Base-by-base conservation (phyloP, 2,888 invertebrate genomes). In the Entomobrya multifasciata region DNA sequence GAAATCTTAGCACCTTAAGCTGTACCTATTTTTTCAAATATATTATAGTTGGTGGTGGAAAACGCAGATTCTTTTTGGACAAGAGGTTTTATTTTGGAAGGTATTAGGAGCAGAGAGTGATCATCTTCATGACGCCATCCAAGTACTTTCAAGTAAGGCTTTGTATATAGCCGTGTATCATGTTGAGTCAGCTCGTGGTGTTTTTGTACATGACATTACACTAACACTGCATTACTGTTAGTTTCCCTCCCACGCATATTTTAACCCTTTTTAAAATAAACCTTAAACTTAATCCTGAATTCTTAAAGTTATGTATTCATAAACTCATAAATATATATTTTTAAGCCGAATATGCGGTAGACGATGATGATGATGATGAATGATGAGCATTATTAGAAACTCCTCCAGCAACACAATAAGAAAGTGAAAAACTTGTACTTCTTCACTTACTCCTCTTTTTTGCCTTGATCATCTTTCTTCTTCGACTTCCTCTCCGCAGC, bases 391-490 rank as follows among this genome's bases (percentile, higher is more conserved):
- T 20, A 20, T 15, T 67, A 30, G 67, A 22, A 47, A 47, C 22
- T 47, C 67, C 22, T 1, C n/a, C 49, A 17, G 5, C 27, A 36
- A 36, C 36, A 36, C 62, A 76, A 36, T 41, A 76, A 30, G 67
- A 52, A 41, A 55, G 11, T 27, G 27, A 47, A 17, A 70, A 72
- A 36, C 76, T 65, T 27, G 55, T 74, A 30, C 83, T 76, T 55
- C 27, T n/a, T 74, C 25, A 47, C n/a, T 20, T 49, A 72, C 20
- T 52, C 20, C 15, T 41, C 17, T 22, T 36, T 36, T 36, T 41
- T 36, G 11, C 20, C 76, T 27, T 22, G 25, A 52, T 74, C 74
- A 52, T 74, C 74, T 74, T 74, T 57, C 57, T 77, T 57, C 36
- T 36, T 36, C 36, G 8, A 6, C 36, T 8, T 36, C 36, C 36